Conservation (phyloP, 2,888 invertebrate species). For the Folsomia manolachei region DNA sequence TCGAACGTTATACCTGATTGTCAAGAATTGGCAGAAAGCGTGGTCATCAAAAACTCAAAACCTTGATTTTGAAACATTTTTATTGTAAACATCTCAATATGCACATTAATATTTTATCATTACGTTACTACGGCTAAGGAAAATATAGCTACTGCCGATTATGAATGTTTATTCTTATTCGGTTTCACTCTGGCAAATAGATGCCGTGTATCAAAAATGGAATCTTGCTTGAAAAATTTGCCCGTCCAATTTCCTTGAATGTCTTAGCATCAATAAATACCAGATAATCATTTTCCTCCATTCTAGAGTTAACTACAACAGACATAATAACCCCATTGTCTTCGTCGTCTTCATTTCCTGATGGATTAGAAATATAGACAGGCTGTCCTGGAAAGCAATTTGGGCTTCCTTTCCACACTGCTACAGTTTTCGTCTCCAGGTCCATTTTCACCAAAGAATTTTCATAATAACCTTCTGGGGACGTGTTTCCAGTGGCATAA, state of each 20-base stretch:
- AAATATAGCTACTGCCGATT: too few relatives aligned
- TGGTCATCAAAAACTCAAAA: too few relatives aligned
- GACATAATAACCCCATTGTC: slow-evolving; percentile 56
- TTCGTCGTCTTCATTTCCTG: slow-evolving; percentile 50
- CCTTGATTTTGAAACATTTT: too few relatives aligned
- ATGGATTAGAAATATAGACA: slow-evolving; percentile 56
- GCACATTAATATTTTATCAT: too few relatives aligned
- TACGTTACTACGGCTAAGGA: too few relatives aligned
- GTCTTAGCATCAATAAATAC: slow-evolving; percentile 54
- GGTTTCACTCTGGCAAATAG: neutral
- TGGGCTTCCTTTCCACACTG: slow-evolving; percentile 35
- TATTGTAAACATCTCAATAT: too few relatives aligned
- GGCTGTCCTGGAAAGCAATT: slow-evolving; percentile 55
- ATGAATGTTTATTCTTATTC: too few relatives aligned
- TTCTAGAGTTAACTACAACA: slow-evolving; percentile 51
- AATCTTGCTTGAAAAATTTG: slow-evolving; percentile 51
- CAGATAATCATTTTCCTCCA: slow-evolving; percentile 51
- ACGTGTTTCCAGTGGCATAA: slow-evolving; percentile 56
- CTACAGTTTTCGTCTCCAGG: slow-evolving; percentile 31
- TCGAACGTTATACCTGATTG: too few relatives aligned
- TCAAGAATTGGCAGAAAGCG: too few relatives aligned
- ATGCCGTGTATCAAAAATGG: slow-evolving; percentile 52
- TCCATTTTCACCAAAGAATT: slow-evolving; percentile 52
- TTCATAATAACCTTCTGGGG: slow-evolving; percentile 51
- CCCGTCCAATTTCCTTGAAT: slow-evolving; percentile 54